A percentile compares a stretch with the other conserved stretches of the same genome.
Conservation (phyloP, 2,113 vertebrate genomes). For the Varanus salvator region DNA sequence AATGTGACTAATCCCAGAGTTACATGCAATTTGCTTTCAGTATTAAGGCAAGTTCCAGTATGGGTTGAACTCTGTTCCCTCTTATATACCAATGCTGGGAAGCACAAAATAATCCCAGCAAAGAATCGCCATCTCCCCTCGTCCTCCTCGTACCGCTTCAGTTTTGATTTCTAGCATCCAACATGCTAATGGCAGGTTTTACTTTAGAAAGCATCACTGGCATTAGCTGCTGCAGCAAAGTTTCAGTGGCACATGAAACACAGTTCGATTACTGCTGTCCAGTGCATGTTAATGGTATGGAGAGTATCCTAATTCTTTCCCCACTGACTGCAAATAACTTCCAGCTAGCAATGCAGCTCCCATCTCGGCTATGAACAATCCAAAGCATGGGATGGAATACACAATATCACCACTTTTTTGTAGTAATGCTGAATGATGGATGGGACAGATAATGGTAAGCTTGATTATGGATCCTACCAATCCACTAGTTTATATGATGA, state of each 20-base stretch:
- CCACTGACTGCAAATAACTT: background rate
- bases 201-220: background rate
- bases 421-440: background rate
- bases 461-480: background rate
- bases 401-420: background rate
- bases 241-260: background rate
- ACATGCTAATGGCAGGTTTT: background rate
- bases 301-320: background rate
- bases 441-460: background rate
- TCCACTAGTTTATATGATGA: background rate
- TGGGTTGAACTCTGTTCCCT: constrained; percentile 34
- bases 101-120: background rate
- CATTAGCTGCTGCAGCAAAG: background rate
- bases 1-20: constrained; percentile 38
- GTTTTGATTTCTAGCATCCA: background rate
- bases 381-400: background rate
- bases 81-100: constrained; percentile 15
- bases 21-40: constrained; percentile 40
- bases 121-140: background rate
- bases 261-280: background rate
- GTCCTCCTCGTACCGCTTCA: background rate
- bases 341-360: background rate
- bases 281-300: background rate
- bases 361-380: background rate
- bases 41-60: constrained; percentile 40